Conservation (phyloP, 2,797 vertebrate genomes). For the Psittacula echo region DNA sequence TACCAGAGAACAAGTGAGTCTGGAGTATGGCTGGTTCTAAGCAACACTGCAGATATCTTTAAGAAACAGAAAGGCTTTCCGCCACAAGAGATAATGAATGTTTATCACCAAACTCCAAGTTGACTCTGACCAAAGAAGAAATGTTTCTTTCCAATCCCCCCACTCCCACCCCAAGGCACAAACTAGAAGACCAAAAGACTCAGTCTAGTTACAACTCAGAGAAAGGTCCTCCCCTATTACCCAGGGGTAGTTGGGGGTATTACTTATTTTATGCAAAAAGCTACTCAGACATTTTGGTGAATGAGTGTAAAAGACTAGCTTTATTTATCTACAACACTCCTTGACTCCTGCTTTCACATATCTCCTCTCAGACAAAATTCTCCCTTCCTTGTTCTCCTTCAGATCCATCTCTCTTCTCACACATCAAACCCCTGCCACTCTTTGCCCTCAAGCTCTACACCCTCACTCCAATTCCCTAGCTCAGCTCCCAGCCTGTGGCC, state of each 20-base stretch:
- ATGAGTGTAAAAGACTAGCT: neutral
- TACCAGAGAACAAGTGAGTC: neutral
- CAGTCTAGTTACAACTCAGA: neutral
- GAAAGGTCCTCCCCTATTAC: neutral
- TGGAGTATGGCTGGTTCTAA: neutral
- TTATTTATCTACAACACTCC: neutral
- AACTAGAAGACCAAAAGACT: neutral
- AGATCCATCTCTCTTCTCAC: neutral
- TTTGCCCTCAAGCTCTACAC: neutral
- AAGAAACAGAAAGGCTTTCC: neutral
- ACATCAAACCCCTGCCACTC: rapidly evolving
- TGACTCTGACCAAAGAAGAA: neutral
- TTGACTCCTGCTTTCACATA: neutral
- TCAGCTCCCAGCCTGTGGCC: neutral
- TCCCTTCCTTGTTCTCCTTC: neutral
- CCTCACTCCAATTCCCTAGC: neutral
- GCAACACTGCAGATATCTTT: neutral
- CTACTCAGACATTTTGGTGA: neutral
- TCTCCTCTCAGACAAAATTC: neutral
- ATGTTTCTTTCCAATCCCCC: neutral
- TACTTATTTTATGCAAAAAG: neutral
- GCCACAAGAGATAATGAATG: neutral
- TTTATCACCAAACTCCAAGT: neutral
- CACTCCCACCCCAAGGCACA: neutral
- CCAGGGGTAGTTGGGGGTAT: neutral